Evolutionary conservation across 53 echinoderm and acorn worm genomes (phyloP).

Genomic region (Echinarachnius parma): DNA sequence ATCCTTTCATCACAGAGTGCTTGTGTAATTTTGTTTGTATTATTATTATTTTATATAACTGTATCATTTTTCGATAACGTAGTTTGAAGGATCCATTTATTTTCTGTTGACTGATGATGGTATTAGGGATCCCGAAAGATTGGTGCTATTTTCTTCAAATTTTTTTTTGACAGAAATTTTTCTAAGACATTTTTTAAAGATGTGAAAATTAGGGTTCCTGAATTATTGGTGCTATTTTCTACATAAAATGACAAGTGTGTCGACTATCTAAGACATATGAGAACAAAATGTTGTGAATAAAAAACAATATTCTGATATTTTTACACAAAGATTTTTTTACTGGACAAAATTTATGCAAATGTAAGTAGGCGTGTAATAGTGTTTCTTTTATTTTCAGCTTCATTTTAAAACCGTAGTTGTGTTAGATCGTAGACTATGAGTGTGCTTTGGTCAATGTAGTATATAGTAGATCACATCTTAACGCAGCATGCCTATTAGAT

Average conservation of each 20-base stretch:
- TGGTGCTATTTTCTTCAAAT: slow-evolving; percentile 40
- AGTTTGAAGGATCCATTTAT: slow-evolving; percentile 11
- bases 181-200: background rate
- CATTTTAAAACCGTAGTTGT: slow-evolving; percentile 30
- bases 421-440: slow-evolving; percentile 27
- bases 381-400: slow-evolving; percentile 21
- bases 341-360: slow-evolving; percentile 26
- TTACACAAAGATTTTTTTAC: slow-evolving; percentile 44
- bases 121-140: slow-evolving; percentile 25
- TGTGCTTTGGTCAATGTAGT: too few species aligned
- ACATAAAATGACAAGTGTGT: background rate
- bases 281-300: slow-evolving; percentile 36
- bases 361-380: slow-evolving; percentile 36
- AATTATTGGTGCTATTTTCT: too few species aligned
- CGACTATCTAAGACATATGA: background rate
- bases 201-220: too few species aligned
- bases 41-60: slow-evolving; percentile 49
- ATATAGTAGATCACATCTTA: too few species aligned
- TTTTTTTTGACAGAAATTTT: slow-evolving; percentile 12
- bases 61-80: slow-evolving; percentile 12
- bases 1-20: slow-evolving; percentile 35
- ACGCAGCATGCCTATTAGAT: too few species aligned
- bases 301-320: slow-evolving; percentile 41
- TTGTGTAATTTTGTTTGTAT: slow-evolving; percentile 45
- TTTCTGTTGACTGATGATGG: slow-evolving; percentile 1